A percentile compares a stretch with the other conserved stretches of the same genome.
Conservation (phyloP, 2,797 vertebrate genomes). For the Sebastes cheni region DNA sequence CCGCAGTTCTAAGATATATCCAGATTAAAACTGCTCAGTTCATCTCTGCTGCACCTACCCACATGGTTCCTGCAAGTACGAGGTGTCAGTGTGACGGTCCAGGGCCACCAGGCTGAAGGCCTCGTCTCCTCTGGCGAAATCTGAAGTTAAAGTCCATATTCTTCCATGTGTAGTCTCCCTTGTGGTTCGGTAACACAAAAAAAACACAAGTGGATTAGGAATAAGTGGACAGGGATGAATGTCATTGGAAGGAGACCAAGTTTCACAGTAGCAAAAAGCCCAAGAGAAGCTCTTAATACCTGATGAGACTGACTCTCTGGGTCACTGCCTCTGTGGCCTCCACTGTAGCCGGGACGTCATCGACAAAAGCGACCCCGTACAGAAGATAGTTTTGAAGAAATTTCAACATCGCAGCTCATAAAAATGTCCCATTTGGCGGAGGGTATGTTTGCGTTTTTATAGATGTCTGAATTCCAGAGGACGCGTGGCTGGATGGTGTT, state of each 20-base stretch:
- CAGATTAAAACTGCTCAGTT: neutral
- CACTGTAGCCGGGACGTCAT: no score
- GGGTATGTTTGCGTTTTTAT: no score
- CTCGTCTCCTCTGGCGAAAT: constrained; percentile 91
- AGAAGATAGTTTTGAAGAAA: no score
- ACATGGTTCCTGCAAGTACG: constrained; percentile 95
- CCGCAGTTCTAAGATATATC: no score
- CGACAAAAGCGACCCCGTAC: no score
- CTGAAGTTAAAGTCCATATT: constrained; percentile 94
- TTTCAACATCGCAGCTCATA: no score
- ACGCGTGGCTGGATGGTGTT: no score
- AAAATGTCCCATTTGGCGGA: no score
- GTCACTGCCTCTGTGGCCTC: no score
- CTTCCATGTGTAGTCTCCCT: constrained; percentile 93
- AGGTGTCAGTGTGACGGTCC: constrained; percentile 92
- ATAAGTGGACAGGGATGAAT: neutral
- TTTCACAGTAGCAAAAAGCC: neutral
- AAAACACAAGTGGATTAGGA: neutral
- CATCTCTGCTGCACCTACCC: constrained; percentile 76
- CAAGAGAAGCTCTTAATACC: constrained; percentile 72
- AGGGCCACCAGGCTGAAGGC: constrained; percentile 93
- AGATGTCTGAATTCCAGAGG: no score
- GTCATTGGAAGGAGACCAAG: neutral
- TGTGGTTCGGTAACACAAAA: constrained; percentile 7
- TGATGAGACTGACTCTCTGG: constrained; percentile 90